Percentiles rank a stretch among this genome's conserved stretches.
phyloP scores from a whole-genome alignment of 2,797 vertebrate species.

The Hypotaenidia okinawae region DNA sequence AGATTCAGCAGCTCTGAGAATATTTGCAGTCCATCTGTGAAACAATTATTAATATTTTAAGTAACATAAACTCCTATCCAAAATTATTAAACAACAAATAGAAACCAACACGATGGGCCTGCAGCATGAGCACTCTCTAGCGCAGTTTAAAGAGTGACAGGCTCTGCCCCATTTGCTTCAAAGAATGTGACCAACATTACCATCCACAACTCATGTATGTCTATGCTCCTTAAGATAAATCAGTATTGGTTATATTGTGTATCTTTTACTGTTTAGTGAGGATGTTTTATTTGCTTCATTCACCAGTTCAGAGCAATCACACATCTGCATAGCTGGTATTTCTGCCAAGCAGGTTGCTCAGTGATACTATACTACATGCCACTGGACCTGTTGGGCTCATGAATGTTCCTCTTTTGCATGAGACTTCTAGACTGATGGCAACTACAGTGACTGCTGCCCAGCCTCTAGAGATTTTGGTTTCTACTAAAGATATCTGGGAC shows the following conservation, averaged over 20 bases:
- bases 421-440: not conserved
- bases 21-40: not conserved
- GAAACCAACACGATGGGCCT: not conserved
- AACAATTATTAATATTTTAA: not conserved
- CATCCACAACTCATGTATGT: not conserved
- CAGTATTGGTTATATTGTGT: not conserved
- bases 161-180: not conserved
- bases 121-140: not conserved
- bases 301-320: not conserved
- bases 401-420: not conserved
- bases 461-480: not conserved
- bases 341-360: not conserved
- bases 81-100: not conserved
- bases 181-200: not conserved
- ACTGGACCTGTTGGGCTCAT: not conserved
- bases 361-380: not conserved
- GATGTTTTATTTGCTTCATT: not conserved
- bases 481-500: not conserved
- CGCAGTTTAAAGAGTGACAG: not conserved
- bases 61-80: not conserved
- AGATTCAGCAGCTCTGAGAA: not conserved
- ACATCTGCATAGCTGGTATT: not conserved
- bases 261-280: not conserved
- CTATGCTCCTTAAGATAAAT: not conserved
- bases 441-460: not conserved